Base-by-base conservation (phyloP, 2,113 vertebrate species). In the Corythoichthys haematopterus region DNA sequence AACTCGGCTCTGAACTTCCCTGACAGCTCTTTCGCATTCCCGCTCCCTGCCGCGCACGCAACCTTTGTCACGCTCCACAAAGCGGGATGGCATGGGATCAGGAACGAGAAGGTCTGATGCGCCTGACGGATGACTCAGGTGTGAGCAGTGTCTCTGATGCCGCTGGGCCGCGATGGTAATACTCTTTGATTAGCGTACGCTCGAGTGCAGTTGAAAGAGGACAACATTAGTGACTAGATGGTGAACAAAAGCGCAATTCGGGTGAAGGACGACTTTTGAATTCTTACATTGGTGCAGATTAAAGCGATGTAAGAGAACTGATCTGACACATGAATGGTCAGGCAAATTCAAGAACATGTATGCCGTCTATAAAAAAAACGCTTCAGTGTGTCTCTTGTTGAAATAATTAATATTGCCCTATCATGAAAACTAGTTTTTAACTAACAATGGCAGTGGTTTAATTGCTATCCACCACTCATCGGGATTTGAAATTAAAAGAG, bases 1-100 rank as follows among this genome's bases (percentile, higher is more conserved):
- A 87, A 85, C 80, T 71, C 52, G 33, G 66, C 72, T 84, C 83
- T 85, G 78, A 89, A 82, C 85, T 58, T 74, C 47, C 7, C 70
- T 86, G 88, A 84, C 85, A 86, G 84, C 81, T 79, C 47, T 36
- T 77, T 64, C 2, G 69, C 71, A 57, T 66, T 62, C 69, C 69
- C 14, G 55, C 13, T 38, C 66, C 28, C 52, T 20, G 20, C 52
- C 52, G 20, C 28, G 14, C 68, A 65, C 71, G 72, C 52, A 66
- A 66, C 69, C 75, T 76, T 73, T 69, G 78, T 80, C 82, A 81
- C 79, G 84, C 72, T 78, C 73, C 82, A 78, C 71, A 80, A 83
- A 75, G 65, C 68, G 65, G 55, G 46, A 55, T 46, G 10, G 71
- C 66, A 68, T 75, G 45, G 65, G 76, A 79, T 66, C 63, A 71